Evolutionary conservation across 2,797 vertebrate genomes (phyloP).

Genomic region (Girardinus metallicus): DNA sequence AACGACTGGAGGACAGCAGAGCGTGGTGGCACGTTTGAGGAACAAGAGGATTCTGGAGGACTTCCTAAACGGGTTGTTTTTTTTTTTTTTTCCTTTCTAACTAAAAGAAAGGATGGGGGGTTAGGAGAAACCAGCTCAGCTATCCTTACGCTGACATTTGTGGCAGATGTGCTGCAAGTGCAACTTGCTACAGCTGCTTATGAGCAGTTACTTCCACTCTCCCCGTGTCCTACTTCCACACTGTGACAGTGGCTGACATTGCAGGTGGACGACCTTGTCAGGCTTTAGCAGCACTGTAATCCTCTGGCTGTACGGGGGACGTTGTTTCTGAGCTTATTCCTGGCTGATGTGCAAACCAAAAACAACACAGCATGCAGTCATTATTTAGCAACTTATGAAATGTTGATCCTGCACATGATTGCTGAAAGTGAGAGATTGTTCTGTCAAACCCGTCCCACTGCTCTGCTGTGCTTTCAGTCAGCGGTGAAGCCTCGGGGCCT

Average conservation of each 20-base stretch:
- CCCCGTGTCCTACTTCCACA: constrained; percentile 36
- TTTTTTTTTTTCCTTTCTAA: constrained; percentile 4
- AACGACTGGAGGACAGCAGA: constrained; percentile 61
- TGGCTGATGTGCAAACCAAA: background rate
- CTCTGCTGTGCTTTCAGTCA: constrained; percentile 46
- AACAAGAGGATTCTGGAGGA: constrained; percentile 35
- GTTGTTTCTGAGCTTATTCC: constrained; percentile 1
- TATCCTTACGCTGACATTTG: constrained; percentile 61
- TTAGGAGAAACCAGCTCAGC: constrained; percentile 16
- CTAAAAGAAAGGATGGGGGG: constrained; percentile 27
- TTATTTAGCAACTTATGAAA: constrained; percentile 6
- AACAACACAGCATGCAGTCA: background rate
- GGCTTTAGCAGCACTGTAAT: constrained; percentile 15
- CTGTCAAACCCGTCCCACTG: background rate
- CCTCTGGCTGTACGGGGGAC: constrained; percentile 1
- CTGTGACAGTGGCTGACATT: constrained; percentile 29
- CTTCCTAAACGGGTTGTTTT: constrained; percentile 3
- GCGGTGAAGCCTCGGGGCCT: constrained; percentile 24
- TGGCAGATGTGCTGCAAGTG: constrained; percentile 47
- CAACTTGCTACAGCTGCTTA: constrained; percentile 47
- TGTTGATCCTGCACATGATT: background rate
- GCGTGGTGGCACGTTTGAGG: constrained; percentile 38
- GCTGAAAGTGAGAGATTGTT: constrained; percentile 1
- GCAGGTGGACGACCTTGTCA: constrained; percentile 26
- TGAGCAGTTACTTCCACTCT: constrained; percentile 29